A percentile compares a stretch with the other conserved stretches of the same genome.
phyloP scores from a whole-genome alignment of 2,888 invertebrate genomes.

The Smittia aterrima region DNA sequence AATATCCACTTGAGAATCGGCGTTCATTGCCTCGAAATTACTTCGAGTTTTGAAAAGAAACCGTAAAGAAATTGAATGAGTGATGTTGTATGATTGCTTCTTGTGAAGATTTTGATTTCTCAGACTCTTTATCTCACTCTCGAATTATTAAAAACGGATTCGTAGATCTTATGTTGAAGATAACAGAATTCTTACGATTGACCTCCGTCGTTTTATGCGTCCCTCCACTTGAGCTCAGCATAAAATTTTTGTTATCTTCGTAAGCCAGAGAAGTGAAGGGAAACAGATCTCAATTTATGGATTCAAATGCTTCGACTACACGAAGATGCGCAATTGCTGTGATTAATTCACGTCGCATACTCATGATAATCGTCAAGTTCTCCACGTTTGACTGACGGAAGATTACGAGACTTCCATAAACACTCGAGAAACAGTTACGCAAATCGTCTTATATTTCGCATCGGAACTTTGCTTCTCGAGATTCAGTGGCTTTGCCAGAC shows the following conservation, averaged over 20 bases:
- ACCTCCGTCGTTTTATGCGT: too few relatives aligned
- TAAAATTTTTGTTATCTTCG: too few relatives aligned
- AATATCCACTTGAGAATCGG: conserved; percentile 3
- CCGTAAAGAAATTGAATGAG: not conserved
- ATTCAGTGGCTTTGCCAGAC: not conserved
- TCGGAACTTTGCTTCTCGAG: not conserved
- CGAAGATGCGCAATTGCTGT: too few relatives aligned
- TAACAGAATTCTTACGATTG: too few relatives aligned
- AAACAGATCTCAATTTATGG: too few relatives aligned
- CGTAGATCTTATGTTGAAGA: too few relatives aligned
- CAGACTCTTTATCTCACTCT: not conserved
- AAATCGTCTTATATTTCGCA: not conserved
- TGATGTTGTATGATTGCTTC: not conserved
- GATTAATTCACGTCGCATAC: not conserved
- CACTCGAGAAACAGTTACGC: not conserved
- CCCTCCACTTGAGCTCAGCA: too few relatives aligned
- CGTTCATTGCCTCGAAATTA: conserved; percentile 7
- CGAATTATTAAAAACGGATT: too few relatives aligned
- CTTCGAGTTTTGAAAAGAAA: not conserved
- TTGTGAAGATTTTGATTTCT: not conserved
- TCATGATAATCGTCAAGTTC: not conserved
- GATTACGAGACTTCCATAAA: conserved; percentile 8
- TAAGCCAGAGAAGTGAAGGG: too few relatives aligned
- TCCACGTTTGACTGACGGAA: not conserved
- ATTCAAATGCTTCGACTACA: too few relatives aligned